Conservation (phyloP, 1,140 invertebrate genomes). For the Bilobella aurantiaca region DNA sequence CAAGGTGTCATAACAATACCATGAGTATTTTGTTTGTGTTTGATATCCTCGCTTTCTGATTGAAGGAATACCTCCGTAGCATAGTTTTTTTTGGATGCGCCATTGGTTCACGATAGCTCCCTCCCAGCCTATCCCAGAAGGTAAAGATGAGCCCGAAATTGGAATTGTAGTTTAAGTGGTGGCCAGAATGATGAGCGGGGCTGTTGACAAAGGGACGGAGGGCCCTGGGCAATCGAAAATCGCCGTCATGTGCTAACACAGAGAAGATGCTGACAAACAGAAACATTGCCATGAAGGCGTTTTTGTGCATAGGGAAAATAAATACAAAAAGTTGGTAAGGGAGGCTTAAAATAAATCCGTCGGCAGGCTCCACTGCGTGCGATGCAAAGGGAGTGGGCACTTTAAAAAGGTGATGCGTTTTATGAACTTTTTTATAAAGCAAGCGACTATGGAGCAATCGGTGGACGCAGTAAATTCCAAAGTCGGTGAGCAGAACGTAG, state of each 20-base stretch:
- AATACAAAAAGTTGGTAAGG: conserved; percentile 47
- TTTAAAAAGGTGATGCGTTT: conserved; percentile 45
- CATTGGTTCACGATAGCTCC: conserved; percentile 29
- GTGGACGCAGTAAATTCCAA: conserved; percentile 47
- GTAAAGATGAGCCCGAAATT: conserved; percentile 50
- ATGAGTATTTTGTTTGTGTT: too few relatives aligned
- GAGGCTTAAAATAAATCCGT: conserved; percentile 45
- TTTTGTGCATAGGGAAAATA: conserved; percentile 46
- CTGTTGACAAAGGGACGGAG: conserved; percentile 44
- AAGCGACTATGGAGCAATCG: conserved; percentile 41
- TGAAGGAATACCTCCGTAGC: too few relatives aligned
- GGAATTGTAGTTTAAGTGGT: conserved; percentile 46
- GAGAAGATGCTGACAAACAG: conserved; percentile 47
- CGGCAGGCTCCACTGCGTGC: conserved; percentile 46
- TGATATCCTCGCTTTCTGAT: too few relatives aligned
- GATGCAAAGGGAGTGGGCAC: conserved; percentile 46
- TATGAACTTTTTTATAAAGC: conserved; percentile 44
- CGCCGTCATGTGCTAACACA: conserved; percentile 46
- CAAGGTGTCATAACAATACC: too few relatives aligned
- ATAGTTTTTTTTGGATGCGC: too few relatives aligned
- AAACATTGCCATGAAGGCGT: conserved; percentile 43
- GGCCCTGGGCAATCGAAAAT: conserved; percentile 41
- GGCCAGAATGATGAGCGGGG: conserved; percentile 46
- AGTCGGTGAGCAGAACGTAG: conserved; percentile 46
- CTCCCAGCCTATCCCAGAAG: conserved; percentile 44